Evolutionary conservation across 2,113 vertebrate genomes (phyloP), one percentile per base, ranked within the genome.

Genomic region (Chamaetylas fuelleborni): DNA sequence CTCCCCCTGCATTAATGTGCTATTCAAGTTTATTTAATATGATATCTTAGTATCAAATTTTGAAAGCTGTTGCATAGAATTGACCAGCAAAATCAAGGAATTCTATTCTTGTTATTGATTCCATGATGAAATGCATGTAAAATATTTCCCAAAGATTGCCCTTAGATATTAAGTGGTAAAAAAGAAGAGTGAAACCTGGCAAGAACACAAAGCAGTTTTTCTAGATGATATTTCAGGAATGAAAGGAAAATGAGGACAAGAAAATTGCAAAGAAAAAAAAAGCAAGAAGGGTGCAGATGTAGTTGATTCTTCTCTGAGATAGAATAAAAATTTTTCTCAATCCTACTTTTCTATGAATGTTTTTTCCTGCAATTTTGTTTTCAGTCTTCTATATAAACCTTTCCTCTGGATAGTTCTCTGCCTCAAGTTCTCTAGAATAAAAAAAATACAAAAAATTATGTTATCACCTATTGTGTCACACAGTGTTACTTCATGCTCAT

Each of bases 311-410:
- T 81, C 34, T 62, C 47, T 71, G 29, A 82, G 31, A 64, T 0
- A 60, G 20, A 58, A 73, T 8, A 62, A 28, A 48, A 5, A 9
- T 74, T 14, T 9, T 72, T 94, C 51, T 82, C 26, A 79, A 60
- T 3, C 4, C 5, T 47, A 8, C 29, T 76, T 53, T 79, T n/a
- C 53, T 29, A 6, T 29, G 0, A 53, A 14, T 51, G 1, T 11
- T 70, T 79, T 50, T 65, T 79, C 53, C 43, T 57, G 38, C 0
- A 1, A 16, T 51, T 92, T 57, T 48, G 1, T 56, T 91, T 85
- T 40, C 9, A 65, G 0, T 33, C 31, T 77, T 69, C 31, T 69
- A 7, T n/a, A 31, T n/a, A 16, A 81, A 67, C 7, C 17, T 61
- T 92, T 64, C 11, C 19, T 36, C 15, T 48, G 18, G 22, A n/a